Base-by-base conservation (phyloP, 2,888 invertebrate species). In the Eupithecia inturbata region DNA sequence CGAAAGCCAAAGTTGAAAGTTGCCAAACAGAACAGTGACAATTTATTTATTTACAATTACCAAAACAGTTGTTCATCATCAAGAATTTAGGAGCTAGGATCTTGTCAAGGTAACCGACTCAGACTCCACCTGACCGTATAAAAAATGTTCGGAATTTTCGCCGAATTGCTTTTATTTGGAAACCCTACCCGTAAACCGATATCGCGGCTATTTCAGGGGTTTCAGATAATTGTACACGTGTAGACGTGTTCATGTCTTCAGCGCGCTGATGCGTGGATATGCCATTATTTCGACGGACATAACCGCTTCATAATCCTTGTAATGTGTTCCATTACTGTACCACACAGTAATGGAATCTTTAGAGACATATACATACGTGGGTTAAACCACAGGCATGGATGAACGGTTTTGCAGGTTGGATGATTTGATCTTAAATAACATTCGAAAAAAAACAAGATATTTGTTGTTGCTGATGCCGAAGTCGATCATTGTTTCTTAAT, bases 141-240 rank as follows among this genome's bases (percentile, higher is more conserved):
- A 62, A 62, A 49, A 36, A 66, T n/a, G 14, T 66, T 41, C 22
- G 39, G 16, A 39, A 41, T 66, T 66, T 14, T 39, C 26, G 22
- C 22, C 39, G 62, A 19, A 26, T 68, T 19, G n/a, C 16, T 39
- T 10, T 66, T 66, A 33, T 64, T 64, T 64, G 64, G 39, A 66
- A 66, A 66, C 66, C 66, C 66, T 66, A 63, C 14, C 62, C 45
- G 53, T 70, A 69, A 73, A 70, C 68, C 68, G 41, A 68, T 45
- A 68, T 57, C 57, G 66, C 41, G 28, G 66, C 60, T 60, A 60
- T 73, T 74, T 74, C 68, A 68, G 36, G 60, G 74, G 71, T 71
- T 71, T 74, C 74, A 60, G 68, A 71, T 71, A 66, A 71, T 63
- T 45, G 71, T 68, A 66, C 71, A 70, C 73, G 70, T 62, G 73